Conservation (phyloP, 2,797 vertebrate genomes). For the Urophycis tenuis region DNA sequence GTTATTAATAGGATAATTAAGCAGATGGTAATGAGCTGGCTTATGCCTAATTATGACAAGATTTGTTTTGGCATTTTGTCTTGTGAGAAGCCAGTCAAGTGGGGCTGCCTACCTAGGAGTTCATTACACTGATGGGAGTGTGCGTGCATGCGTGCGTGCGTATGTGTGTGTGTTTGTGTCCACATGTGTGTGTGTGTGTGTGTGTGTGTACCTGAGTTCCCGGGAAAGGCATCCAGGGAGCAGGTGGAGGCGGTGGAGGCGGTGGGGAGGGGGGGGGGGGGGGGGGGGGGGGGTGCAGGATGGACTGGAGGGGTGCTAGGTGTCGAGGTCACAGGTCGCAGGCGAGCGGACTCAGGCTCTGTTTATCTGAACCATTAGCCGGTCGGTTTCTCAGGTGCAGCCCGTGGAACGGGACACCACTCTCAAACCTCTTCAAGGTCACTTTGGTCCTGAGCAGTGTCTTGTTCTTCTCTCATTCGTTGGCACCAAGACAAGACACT, state of each 20-base stretch:
- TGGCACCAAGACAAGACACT: not conserved
- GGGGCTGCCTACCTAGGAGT: conserved; percentile 90
- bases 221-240: conserved; percentile 46
- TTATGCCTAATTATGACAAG: conserved; percentile 98
- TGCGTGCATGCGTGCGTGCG: conserved; percentile 77
- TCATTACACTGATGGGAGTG: conserved; percentile 84
- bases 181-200: conserved; percentile 45
- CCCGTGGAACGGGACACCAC: conserved; percentile 41
- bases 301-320: not conserved
- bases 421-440: conserved; percentile 11
- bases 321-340: not conserved
- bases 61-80: conserved; percentile 96
- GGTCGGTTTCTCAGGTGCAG: conserved; percentile 52
- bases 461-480: too few species aligned
- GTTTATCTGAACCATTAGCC: conserved; percentile 58
- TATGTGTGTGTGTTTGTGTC: conserved; percentile 33
- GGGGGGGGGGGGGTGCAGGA: not conserved
- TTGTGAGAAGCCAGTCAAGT: conserved; percentile 85
- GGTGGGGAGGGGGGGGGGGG: too few species aligned
- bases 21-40: conserved; percentile 95
- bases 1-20: conserved; percentile 99
- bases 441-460: too few species aligned
- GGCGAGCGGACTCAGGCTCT: conserved; percentile 56
- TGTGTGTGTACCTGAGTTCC: conserved; percentile 54
- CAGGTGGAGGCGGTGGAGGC: not conserved